Percentiles rank a stretch among this genome's conserved stretches.
Evolutionary conservation across 2,797 vertebrate genomes (phyloP).

Genomic region (Pteronotus mesoamericanus): DNA sequence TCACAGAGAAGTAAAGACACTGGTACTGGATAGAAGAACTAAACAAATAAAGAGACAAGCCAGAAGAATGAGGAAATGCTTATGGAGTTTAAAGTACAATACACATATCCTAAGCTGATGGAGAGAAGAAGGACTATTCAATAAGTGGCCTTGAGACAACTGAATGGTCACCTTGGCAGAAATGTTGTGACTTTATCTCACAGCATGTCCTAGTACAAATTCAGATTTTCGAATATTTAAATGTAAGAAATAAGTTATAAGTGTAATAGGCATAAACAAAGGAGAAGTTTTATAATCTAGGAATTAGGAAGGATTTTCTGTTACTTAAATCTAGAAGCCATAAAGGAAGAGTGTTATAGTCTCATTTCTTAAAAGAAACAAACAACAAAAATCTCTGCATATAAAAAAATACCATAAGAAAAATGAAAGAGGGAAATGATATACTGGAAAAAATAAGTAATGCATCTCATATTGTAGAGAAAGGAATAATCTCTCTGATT

Average conservation of each 20-base stretch:
- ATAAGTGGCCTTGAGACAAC: background rate
- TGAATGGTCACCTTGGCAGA: background rate
- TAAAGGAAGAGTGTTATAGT: background rate
- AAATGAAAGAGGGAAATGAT: background rate
- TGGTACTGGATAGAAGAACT: background rate
- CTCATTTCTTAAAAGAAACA: slow-evolving; percentile 6
- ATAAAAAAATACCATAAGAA: background rate
- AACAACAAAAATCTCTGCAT: background rate
- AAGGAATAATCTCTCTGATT: background rate
- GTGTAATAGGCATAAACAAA: background rate
- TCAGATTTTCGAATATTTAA: background rate
- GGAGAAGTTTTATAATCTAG: background rate
- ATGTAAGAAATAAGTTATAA: background rate
- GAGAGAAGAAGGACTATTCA: background rate
- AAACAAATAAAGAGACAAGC: background rate
- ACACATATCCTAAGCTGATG: background rate
- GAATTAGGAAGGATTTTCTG: background rate
- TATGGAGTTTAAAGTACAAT: background rate
- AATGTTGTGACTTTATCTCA: background rate
- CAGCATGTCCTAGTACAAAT: background rate
- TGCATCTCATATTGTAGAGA: background rate
- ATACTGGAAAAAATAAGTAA: background rate
- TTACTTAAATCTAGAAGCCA: background rate
- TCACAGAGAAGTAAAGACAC: background rate
- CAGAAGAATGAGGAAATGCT: background rate